Evolutionary conservation across 1,140 invertebrate species (phyloP).

Genomic region (Cepaea nemoralis): DNA sequence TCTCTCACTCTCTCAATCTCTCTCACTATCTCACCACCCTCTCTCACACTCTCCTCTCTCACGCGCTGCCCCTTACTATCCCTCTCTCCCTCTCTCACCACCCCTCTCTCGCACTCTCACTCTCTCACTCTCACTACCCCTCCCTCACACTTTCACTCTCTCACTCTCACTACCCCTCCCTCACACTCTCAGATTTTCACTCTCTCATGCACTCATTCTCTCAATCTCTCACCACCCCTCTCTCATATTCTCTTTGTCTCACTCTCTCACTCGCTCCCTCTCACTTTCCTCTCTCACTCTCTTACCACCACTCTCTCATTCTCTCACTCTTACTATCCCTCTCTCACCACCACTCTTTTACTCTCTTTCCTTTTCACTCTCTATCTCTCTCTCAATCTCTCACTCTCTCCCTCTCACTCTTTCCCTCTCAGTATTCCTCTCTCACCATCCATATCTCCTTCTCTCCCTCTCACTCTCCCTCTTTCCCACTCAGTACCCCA

Average conservation of each 20-base stretch:
- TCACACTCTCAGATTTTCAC: constrained; percentile 1
- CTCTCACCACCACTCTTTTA: background rate
- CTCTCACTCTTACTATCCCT: too few species aligned
- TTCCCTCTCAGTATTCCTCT: background rate
- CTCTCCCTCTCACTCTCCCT: too few species aligned
- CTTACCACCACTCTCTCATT: background rate
- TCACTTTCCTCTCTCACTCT: background rate
- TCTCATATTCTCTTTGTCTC: background rate
- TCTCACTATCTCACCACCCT: too few species aligned
- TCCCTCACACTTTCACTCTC: background rate
- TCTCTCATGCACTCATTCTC: too few species aligned
- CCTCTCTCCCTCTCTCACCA: constrained; percentile 3
- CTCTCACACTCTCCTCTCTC: too few species aligned
- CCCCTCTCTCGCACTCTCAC: background rate
- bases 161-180: background rate
- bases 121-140: background rate
- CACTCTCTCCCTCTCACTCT: too few species aligned
- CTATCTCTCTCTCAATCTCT: too few species aligned
- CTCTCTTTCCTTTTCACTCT: too few species aligned
- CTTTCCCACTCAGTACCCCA: background rate
- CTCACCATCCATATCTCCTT: background rate
- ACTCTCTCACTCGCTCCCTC: too few species aligned
- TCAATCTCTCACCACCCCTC: too few species aligned
- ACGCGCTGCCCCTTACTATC: too few species aligned
- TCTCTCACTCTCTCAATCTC: too few species aligned